Conservation (phyloP, 2,888 invertebrate species). For the Allophyes oxyacanthae region DNA sequence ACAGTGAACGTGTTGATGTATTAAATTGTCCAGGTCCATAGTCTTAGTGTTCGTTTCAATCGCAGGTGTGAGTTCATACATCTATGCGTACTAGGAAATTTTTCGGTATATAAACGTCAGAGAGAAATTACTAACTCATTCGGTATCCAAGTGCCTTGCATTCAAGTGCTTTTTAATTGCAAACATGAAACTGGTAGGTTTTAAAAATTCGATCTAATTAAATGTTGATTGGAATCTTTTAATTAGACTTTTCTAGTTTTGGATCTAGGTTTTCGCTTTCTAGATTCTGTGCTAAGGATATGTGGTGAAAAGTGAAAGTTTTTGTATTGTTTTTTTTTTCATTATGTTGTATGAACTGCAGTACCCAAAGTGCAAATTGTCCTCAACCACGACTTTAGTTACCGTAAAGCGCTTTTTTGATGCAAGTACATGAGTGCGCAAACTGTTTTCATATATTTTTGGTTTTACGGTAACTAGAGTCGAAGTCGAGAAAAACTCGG, state of each 20-base stretch:
- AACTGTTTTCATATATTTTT: too few species aligned
- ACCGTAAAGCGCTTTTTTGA: too few species aligned
- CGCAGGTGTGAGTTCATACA: slow-evolving; percentile 67
- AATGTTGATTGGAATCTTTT: slow-evolving; percentile 8
- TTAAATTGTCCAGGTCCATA: slow-evolving; percentile 58
- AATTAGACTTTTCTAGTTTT: slow-evolving; percentile 11
- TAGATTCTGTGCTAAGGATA: neutral
- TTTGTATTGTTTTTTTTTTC: neutral
- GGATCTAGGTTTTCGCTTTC: neutral
- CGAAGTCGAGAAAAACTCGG: too few species aligned
- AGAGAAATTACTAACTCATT: slow-evolving; percentile 75
- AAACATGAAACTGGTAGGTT: slow-evolving; percentile 83
- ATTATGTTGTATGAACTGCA: neutral
- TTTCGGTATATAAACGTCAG: slow-evolving; percentile 78
- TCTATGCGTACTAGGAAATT: slow-evolving; percentile 61
- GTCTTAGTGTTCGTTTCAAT: slow-evolving; percentile 39
- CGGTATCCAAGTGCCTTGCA: slow-evolving; percentile 60
- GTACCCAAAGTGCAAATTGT: too few species aligned
- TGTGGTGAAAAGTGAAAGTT: slow-evolving; percentile 26
- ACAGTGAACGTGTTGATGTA: too few species aligned
- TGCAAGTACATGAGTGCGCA: too few species aligned
- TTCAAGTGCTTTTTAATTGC: slow-evolving; percentile 47
- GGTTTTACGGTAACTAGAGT: too few species aligned
- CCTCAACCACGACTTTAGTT: too few species aligned
- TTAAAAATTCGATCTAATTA: slow-evolving; percentile 24